phyloP scores from a whole-genome alignment of 2,113 vertebrate genomes.

The Ctenomys sociabilis region DNA sequence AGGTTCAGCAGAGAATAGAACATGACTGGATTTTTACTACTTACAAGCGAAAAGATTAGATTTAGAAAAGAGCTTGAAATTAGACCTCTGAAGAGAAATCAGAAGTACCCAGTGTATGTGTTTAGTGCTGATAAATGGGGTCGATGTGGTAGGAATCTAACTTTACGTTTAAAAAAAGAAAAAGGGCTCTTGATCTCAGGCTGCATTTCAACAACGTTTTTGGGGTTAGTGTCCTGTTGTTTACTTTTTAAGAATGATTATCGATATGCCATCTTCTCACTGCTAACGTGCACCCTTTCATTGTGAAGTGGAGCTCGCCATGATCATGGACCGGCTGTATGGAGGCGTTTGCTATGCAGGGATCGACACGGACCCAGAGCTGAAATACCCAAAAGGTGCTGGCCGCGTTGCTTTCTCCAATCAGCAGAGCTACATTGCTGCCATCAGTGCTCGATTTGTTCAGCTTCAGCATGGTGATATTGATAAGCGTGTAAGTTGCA shows the following conservation, averaged over 20 bases:
- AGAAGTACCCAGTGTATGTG: not conserved
- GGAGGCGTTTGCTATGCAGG: constrained; percentile 98
- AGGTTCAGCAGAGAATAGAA: not conserved
- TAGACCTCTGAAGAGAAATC: not conserved
- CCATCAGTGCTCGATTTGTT: constrained; percentile 99
- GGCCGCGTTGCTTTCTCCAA: constrained; percentile 99
- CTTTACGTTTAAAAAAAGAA: not conserved
- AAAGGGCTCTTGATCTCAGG: not conserved
- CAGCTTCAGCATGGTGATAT: constrained; percentile 99
- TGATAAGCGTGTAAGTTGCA: constrained; percentile 93
- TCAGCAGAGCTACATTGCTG: constrained; percentile 99
- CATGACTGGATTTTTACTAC: not conserved
- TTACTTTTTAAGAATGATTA: not conserved
- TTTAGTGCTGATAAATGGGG: not conserved
- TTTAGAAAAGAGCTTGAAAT: not conserved
- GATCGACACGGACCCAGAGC: constrained; percentile 98
- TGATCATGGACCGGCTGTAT: constrained; percentile 99
- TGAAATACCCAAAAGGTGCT: constrained; percentile 98
- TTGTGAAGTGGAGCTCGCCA: constrained; percentile 94
- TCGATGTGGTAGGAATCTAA: not conserved
- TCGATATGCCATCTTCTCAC: constrained; percentile 14
- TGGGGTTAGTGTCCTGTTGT: not conserved
- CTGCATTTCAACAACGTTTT: not conserved
- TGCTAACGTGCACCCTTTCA: not conserved
- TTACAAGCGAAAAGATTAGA: too few relatives aligned